Evolutionary conservation across 2,888 invertebrate species (phyloP), one percentile per base, ranked within the genome.

Genomic region (Melanostoma scalare): DNA sequence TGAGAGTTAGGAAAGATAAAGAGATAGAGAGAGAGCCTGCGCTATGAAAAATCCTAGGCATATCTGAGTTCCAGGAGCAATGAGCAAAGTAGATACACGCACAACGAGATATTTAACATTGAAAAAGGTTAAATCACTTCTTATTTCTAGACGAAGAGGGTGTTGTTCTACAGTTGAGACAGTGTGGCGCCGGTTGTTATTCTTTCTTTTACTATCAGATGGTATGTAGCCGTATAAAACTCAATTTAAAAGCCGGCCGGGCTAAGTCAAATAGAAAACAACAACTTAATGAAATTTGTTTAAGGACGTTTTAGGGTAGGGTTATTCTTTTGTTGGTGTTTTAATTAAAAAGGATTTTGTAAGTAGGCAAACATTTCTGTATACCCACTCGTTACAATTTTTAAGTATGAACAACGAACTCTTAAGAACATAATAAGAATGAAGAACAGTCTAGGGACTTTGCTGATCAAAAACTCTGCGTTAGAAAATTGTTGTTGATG

Each of bases 51-150:
- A 44, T 40, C 46, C 30, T 38, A 52, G 10, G 35, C 58, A 61
- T 6, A 61, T 52, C 46, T 48, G 36, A 31, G n/a, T 35, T 61
- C 20, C 68, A 31, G 35, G 36, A 30, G 10, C 48, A 30, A 61
- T 20, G 20, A 20, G 20, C 20, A 44, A 81, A 8, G 61, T 30
- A 56, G 48, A 67, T 50, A 82, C 52, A 52, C 4, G 65, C 46
- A 58, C 53, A 65, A 69, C 63, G 73, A 55, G 63, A 65, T 33
- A 53, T 77, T 82, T 82, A 82, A 82, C 82, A 82, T 82, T 82
- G 82, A 68, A 72, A 77, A 82, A 82, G 82, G 82, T 82, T 82
- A 82, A 82, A 73, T 82, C 48, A 36, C 52, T 33, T 55, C 50
- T 38, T 65, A 38, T 40, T 33, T 6, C 33, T 10, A 58, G 63